A percentile compares a stretch with the other conserved stretches of the same genome.
These are phyloP conservation scores for Sycophila sp. DNA, from an alignment of 1,140 invertebrate species.

Conservation along the genomic window DNA sequence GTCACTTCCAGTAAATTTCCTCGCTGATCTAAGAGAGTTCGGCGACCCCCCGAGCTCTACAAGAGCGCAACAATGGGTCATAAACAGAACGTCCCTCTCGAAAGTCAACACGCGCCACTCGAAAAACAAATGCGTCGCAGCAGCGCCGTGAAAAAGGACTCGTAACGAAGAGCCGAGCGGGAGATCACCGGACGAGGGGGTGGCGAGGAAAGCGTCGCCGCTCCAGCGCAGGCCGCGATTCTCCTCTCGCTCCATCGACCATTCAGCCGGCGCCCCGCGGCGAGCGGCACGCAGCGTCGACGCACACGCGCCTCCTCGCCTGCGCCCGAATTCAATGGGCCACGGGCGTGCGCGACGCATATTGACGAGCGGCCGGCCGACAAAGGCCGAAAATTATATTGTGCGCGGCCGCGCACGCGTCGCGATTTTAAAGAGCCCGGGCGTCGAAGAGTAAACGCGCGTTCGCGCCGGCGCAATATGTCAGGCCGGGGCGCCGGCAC, in stretches of 20 bases:
- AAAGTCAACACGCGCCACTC: no score
- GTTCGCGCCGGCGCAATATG: background rate
- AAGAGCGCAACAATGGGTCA: no score
- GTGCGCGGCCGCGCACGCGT: background rate
- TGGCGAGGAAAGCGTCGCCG: no score
- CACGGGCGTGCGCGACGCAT: conserved; percentile 34
- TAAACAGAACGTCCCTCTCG: no score
- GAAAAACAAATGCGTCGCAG: no score
- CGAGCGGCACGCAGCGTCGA: background rate
- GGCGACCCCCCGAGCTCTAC: no score
- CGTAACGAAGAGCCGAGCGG: no score
- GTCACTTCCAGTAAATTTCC: no score
- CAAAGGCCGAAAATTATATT: conserved; percentile 37
- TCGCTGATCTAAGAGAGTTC: no score
- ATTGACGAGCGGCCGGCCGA: conserved; percentile 30
- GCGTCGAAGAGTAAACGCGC: background rate
- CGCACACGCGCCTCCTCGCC: background rate
- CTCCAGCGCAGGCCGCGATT: no score
- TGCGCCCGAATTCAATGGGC: conserved; percentile 2
- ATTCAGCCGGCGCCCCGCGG: background rate
- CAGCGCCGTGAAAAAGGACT: no score
- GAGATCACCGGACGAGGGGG: no score
- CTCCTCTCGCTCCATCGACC: conserved; percentile 1
- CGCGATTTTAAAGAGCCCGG: background rate
- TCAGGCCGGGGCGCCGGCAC: background rate